phyloP scores from a whole-genome alignment of 2,797 vertebrate species.

The Melanotaenia boesemani region DNA sequence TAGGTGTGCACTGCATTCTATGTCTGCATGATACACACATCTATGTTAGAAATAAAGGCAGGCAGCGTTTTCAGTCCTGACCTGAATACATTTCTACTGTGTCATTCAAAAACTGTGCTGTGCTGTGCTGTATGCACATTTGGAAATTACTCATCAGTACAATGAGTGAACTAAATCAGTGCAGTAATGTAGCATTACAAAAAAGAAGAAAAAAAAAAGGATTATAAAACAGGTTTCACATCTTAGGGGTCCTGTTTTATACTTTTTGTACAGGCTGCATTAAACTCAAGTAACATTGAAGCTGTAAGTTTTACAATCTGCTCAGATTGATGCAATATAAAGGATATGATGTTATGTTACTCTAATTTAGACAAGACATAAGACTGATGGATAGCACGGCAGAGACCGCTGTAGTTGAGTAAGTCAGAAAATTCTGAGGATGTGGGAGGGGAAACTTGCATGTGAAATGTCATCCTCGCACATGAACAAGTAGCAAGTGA shows the following conservation, averaged over 20 bases:
- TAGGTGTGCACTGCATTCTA: background rate
- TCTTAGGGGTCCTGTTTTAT: constrained; percentile 9
- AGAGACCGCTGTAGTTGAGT: constrained; percentile 9
- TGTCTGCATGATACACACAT: background rate
- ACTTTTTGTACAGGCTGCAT: background rate
- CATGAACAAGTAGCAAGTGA: constrained; percentile 34
- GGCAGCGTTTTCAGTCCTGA: background rate
- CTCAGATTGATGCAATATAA: background rate
- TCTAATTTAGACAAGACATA: background rate
- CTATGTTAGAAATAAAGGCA: constrained; percentile 1
- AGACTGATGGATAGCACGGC: constrained; percentile 15
- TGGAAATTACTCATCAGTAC: constrained; percentile 41
- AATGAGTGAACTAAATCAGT: constrained; percentile 9
- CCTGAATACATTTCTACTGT: constrained; percentile 5
- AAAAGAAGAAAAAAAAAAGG: constrained; percentile 1
- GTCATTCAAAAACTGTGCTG: constrained; percentile 16
- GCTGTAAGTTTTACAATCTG: background rate
- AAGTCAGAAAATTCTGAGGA: constrained; percentile 34
- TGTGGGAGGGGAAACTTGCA: constrained; percentile 75
- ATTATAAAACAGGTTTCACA: constrained; percentile 4
- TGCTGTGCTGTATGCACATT: background rate
- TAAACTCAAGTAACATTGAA: background rate
- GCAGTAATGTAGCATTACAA: background rate
- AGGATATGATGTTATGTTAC: background rate
- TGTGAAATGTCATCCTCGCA: constrained; percentile 66